These are phyloP conservation scores for Oriolus oriolus DNA, from an alignment of 2,113 vertebrate genomes.

Conservation along the genomic window DNA sequence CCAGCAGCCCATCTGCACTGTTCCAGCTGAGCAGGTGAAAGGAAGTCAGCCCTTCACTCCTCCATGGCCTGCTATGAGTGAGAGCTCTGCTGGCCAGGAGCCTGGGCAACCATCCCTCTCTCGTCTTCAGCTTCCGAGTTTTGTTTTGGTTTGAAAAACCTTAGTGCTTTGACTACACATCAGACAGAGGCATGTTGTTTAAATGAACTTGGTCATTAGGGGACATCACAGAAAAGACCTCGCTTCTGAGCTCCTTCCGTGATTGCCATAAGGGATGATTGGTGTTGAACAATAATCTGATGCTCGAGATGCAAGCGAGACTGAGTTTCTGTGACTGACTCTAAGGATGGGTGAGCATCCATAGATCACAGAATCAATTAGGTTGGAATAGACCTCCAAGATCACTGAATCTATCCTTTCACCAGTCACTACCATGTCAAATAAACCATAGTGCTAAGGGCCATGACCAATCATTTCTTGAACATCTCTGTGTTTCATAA, in stretches of 20 bases:
- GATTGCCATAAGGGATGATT: not conserved
- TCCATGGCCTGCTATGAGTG: not conserved
- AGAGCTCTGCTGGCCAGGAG: not conserved
- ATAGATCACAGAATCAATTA: not conserved
- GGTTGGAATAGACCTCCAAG: not conserved
- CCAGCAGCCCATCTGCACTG: not conserved
- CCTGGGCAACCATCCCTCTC: fast-evolving
- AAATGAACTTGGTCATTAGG: fast-evolving
- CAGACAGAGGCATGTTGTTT: not conserved
- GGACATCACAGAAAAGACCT: not conserved
- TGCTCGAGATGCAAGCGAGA: fast-evolving
- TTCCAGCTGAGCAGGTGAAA: not conserved
- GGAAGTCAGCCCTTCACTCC: not conserved
- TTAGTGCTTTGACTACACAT: fast-evolving
- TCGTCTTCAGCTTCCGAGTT: not conserved
- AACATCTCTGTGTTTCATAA: not conserved
- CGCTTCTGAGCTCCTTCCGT: not conserved
- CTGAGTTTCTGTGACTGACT: not conserved
- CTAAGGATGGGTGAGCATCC: not conserved
- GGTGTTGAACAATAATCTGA: not conserved
- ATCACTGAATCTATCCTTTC: not conserved
- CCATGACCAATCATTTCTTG: not conserved
- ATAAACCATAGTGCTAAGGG: not conserved
- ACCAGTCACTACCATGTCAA: not conserved
- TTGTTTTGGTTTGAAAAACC: not conserved